Evolutionary conservation across 2,888 invertebrate species (phyloP).

Genomic region (Apamea anceps): DNA sequence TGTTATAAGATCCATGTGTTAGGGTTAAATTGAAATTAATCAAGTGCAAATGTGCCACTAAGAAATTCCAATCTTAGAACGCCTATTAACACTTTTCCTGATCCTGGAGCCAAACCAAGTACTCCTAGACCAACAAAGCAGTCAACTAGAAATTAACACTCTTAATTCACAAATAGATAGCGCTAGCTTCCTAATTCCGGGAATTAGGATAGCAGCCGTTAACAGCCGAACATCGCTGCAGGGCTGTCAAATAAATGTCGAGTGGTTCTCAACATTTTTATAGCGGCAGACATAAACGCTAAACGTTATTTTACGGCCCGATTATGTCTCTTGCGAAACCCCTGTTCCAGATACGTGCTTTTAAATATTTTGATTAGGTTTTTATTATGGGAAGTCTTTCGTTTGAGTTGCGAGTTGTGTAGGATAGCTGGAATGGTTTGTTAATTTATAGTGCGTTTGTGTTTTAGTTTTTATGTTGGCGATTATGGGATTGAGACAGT

Average conservation of each 20-base stretch:
- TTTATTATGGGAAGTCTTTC: slow-evolving; percentile 52
- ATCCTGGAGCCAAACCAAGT: not conserved
- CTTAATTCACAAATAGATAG: slow-evolving; percentile 9
- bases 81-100: not conserved
- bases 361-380: slow-evolving; percentile 67
- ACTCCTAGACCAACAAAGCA: not conserved
- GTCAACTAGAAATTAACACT: not conserved
- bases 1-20: no score
- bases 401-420: slow-evolving; percentile 28
- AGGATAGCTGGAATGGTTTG: slow-evolving; percentile 27
- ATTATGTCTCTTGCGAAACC: slow-evolving; percentile 75
- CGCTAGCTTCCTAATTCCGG: slow-evolving; percentile 13
- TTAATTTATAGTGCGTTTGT: slow-evolving; percentile 12
- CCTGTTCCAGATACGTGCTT: slow-evolving; percentile 70
- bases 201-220: slow-evolving; percentile 40
- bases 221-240: slow-evolving; percentile 57
- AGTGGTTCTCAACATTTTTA: slow-evolving; percentile 75
- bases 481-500: slow-evolving; percentile 15
- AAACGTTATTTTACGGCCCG: slow-evolving; percentile 77
- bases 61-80: no score
- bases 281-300: slow-evolving; percentile 72
- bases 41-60: no score
- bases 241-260: slow-evolving; percentile 78
- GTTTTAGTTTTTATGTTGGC: slow-evolving; percentile 18
- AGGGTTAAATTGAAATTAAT: not conserved